Conservation (phyloP, 2,888 invertebrate genomes). For the Strigamia transsilvanica region DNA sequence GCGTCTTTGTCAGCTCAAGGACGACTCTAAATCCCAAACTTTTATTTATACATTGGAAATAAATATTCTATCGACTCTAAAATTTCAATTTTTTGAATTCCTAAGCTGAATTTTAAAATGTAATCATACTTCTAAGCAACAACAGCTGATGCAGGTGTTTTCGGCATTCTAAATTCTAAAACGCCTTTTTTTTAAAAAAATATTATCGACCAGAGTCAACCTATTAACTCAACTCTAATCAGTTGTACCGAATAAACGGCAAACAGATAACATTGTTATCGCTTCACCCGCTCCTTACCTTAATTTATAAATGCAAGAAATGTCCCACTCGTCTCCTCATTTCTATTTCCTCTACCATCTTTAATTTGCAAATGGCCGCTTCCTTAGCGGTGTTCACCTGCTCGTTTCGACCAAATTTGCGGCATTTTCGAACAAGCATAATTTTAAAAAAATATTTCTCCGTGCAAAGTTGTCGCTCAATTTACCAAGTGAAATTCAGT, state of each 20-base stretch:
- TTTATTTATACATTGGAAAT: too few relatives aligned
- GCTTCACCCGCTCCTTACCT: neutral
- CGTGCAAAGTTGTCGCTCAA: neutral
- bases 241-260: neutral
- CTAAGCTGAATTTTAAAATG: too few relatives aligned
- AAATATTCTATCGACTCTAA: too few relatives aligned
- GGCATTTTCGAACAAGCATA: neutral
- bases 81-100: too few relatives aligned
- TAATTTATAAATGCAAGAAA: neutral
- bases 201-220: neutral
- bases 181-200: neutral
- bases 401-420: conserved; percentile 37
- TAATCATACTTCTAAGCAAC: too few relatives aligned
- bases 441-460: conserved; percentile 6
- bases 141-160: neutral
- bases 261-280: neutral
- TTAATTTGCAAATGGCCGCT: conserved; percentile 46
- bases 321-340: neutral
- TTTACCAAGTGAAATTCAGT: neutral
- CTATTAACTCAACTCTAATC: neutral
- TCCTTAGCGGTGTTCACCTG: conserved; percentile 3
- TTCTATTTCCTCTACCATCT: neutral
- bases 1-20: too few relatives aligned
- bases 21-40: too few relatives aligned
- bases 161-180: neutral